Conservation (phyloP, 2,888 invertebrate species). For the Andrena bucephala region DNA sequence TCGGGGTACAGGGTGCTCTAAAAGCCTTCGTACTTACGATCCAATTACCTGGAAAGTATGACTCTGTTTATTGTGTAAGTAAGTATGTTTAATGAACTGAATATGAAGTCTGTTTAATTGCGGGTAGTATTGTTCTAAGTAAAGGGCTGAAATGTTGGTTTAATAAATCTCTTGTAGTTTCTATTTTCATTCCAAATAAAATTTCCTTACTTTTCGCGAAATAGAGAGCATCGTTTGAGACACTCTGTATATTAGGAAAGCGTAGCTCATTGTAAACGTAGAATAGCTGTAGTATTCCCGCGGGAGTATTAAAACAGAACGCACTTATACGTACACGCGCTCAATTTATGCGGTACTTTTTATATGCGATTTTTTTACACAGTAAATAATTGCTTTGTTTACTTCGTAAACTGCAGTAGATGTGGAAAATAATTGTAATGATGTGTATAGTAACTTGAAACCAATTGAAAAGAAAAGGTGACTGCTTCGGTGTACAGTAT, state of each 20-base stretch:
- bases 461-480: no score
- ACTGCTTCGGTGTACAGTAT: no score
- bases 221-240: not conserved
- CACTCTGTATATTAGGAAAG: not conserved
- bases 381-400: no score
- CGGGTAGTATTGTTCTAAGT: not conserved
- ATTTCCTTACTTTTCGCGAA: not conserved
- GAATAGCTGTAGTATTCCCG: conserved; percentile 1
- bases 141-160: not conserved
- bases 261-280: conserved; percentile 14
- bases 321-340: not conserved
- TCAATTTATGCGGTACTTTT: not conserved
- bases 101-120: not conserved
- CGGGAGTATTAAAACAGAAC: conserved; percentile 29
- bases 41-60: not conserved
- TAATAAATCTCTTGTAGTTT: no score
- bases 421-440: no score
- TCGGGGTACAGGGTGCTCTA: not conserved
- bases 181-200: no score
- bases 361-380: no score
- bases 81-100: not conserved
- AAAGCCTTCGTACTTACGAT: not conserved
- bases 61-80: not conserved
- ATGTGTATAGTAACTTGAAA: no score
- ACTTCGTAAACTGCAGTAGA: no score